phyloP scores from a whole-genome alignment of 2,888 invertebrate genomes.

The Tinea semifulvella region DNA sequence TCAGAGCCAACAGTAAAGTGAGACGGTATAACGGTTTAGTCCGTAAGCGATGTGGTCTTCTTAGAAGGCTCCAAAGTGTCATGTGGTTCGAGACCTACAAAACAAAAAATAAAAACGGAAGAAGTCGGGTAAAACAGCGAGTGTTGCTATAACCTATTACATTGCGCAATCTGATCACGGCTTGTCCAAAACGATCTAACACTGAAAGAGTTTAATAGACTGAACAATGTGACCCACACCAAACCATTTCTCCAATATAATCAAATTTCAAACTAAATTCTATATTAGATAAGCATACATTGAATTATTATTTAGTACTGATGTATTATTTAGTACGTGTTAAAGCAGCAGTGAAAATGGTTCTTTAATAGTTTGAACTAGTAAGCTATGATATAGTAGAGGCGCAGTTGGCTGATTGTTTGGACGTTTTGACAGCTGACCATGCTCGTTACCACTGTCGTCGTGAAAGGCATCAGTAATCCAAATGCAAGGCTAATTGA shows the following conservation, averaged over 20 bases:
- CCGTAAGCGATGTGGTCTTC: too few species aligned
- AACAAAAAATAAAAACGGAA: too few species aligned
- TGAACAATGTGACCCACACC: conserved; percentile 50
- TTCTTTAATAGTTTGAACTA: background rate
- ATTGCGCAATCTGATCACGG: conserved; percentile 53
- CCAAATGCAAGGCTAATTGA: conserved; percentile 65
- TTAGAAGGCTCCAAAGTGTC: too few species aligned
- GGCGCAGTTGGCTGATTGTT: conserved; percentile 43
- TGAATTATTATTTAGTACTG: background rate
- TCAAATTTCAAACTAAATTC: background rate
- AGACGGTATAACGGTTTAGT: too few species aligned
- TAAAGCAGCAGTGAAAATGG: conserved; percentile 19
- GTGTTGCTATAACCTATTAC: conserved; percentile 12
- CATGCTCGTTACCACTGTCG: conserved; percentile 62
- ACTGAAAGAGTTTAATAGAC: conserved; percentile 60
- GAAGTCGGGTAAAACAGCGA: too few species aligned
- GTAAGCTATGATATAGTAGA: conserved; percentile 3
- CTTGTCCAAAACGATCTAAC: conserved; percentile 48
- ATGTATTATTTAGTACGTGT: background rate
- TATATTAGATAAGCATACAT: background rate
- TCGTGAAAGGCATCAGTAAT: conserved; percentile 62
- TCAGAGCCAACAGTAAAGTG: too few species aligned
- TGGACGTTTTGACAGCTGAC: conserved; percentile 66
- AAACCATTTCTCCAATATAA: conserved; percentile 26
- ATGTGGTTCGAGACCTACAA: too few species aligned